Evolutionary conservation across 2,797 vertebrate species (phyloP), one percentile per base, ranked within the genome.

Genomic region (Podarcis siculus): DNA sequence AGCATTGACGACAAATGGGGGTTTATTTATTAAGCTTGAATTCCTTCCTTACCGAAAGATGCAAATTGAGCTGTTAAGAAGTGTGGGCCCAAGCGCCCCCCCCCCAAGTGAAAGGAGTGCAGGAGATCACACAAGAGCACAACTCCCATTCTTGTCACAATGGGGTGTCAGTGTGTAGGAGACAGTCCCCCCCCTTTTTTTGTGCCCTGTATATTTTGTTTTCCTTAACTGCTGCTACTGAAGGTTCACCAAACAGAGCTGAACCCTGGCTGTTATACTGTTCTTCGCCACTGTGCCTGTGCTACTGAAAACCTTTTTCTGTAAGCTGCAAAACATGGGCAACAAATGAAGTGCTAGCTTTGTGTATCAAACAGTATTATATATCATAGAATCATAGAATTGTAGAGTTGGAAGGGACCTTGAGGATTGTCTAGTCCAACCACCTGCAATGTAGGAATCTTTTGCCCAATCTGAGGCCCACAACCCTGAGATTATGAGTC

Each of bases 271-370:
- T 97, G 95, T 96, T 95, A 95, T 92, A 97, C 98, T 98, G 98
- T 98, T 98, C 96, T 97, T 98, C 97, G 98, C 98, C 98, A 97
- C 97, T 98, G 98, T 99, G 98, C 98, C 98, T 99, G 97, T 89
- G 95, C 98, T 96, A 97, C 97, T 96, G 97, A 94, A 94, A 94
- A 19, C 82, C 90, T 55, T 95, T 95, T 95, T 92, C 95, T 92
- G 93, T 94, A 95, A 97, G 97, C 98, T 97, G 97, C 98, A 97
- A 93, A 76, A 96, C 96, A 94, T 92, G 94, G 97, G 97, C 97
- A 98, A 98, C 98, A 97, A 96, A 96, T 90, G 87, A 93, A 91
- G 92, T 67, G 66, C 87, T 92, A 94, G 94, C 81, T 89, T 89
- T 91, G 69, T 90, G 30, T 64, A 89, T 89, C 42, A 3, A 12